phyloP scores from a whole-genome alignment of 2,888 invertebrate genomes.

The Prosopocoilus inquinatus region DNA sequence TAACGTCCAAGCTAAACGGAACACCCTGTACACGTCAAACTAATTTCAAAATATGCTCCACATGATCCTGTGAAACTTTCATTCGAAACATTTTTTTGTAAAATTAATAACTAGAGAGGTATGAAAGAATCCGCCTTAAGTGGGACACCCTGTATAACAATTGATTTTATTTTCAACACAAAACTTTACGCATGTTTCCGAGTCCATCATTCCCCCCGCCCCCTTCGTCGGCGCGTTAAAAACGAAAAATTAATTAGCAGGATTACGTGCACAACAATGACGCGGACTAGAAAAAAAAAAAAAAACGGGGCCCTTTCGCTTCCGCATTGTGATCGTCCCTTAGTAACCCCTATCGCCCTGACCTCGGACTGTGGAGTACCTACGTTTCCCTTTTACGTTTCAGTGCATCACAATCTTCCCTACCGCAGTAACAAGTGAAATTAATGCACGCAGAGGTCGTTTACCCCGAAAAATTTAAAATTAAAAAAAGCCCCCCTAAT shows the following conservation, averaged over 20 bases:
- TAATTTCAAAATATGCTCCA: no score
- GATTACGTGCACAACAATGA: slow-evolving; percentile 6
- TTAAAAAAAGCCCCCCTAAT: no score
- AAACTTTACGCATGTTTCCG: no score
- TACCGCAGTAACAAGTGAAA: no score
- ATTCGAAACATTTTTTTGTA: no score
- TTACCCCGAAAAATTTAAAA: slow-evolving; percentile 5
- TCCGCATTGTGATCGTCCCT: slow-evolving; percentile 10
- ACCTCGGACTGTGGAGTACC: slow-evolving; percentile 9
- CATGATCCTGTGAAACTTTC: no score
- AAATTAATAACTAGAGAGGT: no score
- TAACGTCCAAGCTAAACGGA: no score
- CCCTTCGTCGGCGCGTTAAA: background rate
- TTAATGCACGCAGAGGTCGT: slow-evolving; percentile 12
- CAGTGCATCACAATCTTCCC: slow-evolving; percentile 1
- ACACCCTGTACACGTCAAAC: no score
- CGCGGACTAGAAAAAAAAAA: slow-evolving; percentile 6
- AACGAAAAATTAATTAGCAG: slow-evolving; percentile 12
- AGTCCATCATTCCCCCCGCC: background rate
- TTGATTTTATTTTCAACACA: no score
- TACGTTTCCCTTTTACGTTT: slow-evolving; percentile 9
- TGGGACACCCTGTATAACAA: no score
- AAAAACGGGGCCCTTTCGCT: slow-evolving; percentile 6
- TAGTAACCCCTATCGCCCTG: background rate
- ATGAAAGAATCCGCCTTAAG: no score